Evolutionary conservation across 2,888 invertebrate species (phyloP), one percentile per base, ranked within the genome.

Genomic region (Erebia aethiops): DNA sequence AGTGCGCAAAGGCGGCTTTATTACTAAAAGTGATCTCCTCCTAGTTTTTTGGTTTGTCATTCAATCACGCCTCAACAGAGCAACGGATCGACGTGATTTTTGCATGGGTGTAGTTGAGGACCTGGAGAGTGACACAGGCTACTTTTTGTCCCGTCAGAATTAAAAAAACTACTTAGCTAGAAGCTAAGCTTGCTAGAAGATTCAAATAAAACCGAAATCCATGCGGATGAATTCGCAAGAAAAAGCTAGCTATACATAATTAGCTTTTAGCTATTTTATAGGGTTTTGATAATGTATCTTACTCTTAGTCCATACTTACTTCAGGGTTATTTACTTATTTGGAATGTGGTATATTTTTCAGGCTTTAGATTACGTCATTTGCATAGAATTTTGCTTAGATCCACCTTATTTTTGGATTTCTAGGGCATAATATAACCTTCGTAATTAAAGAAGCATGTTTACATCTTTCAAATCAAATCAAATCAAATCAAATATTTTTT

Each of bases 391-490:
- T 51, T 64, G 69, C 57, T 18, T 16, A 35, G 26, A 49, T 41
- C 51, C 41, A 58, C 58, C 35, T 56, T 64, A 21, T 46, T 56
- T 69, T 62, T 64, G 56, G 69, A 51, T 13, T 64, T 69, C 69
- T 64, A 69, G 63, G 16, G 46, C 57, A 16, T 41, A 16, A 16
- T 35, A n/a, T 56, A n/a, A 56, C 69, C 56, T 69, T 63, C 43
- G 62, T 9, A 10, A 49, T 57, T 26, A 54, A 43, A 41, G 11
- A 9, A 49, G 11, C 46, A 11, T 7, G 43, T 46, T 18, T 10
- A 49, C 35, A 65, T 65, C 21, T 46, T 67, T n/a, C n/a, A n/a
- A n/a, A n/a, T n/a, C n/a, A n/a, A n/a, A n/a, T n/a, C n/a, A n/a
- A n/a, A n/a, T n/a, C n/a, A n/a, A n/a, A n/a, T n/a, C n/a, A n/a